phyloP scores from a whole-genome alignment of 2,797 vertebrate genomes.

The Acanthiza pusilla region DNA sequence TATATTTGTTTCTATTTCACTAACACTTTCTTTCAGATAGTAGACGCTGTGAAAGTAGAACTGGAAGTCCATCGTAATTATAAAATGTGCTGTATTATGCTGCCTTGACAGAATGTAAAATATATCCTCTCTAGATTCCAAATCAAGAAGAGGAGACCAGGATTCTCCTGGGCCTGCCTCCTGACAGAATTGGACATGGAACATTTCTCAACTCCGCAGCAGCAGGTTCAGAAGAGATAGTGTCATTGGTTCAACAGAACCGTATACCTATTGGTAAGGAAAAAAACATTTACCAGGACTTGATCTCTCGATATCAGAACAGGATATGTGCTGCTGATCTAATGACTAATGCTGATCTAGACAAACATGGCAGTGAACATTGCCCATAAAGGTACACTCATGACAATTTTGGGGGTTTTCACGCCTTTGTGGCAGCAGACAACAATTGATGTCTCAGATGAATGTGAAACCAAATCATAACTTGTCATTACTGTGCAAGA shows the following conservation, averaged over 20 bases:
- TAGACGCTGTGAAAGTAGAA: background rate
- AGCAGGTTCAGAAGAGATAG: constrained; percentile 78
- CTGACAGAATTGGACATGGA: constrained; percentile 95
- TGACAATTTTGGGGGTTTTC: background rate
- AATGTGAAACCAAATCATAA: background rate
- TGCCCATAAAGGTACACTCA: background rate
- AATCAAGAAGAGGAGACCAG: constrained; percentile 86
- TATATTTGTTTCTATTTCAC: background rate
- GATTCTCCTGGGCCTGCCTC: constrained; percentile 86
- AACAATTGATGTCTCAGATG: background rate
- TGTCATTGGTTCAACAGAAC: constrained; percentile 82
- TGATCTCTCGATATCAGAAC: background rate
- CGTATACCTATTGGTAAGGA: constrained; percentile 87
- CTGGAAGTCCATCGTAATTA: background rate
- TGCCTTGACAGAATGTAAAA: background rate
- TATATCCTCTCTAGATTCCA: constrained; percentile 78
- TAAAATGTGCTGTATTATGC: background rate
- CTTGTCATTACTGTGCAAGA: background rate
- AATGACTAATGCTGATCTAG: background rate
- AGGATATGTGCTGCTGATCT: background rate
- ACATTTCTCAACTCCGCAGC: constrained; percentile 84
- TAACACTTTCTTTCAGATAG: background rate
- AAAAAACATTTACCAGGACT: background rate
- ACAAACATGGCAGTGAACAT: fast-evolving
- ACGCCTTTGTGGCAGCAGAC: background rate